Evolutionary conservation across 2,888 invertebrate species (phyloP).

Genomic region (Sarcophaga variegata): DNA sequence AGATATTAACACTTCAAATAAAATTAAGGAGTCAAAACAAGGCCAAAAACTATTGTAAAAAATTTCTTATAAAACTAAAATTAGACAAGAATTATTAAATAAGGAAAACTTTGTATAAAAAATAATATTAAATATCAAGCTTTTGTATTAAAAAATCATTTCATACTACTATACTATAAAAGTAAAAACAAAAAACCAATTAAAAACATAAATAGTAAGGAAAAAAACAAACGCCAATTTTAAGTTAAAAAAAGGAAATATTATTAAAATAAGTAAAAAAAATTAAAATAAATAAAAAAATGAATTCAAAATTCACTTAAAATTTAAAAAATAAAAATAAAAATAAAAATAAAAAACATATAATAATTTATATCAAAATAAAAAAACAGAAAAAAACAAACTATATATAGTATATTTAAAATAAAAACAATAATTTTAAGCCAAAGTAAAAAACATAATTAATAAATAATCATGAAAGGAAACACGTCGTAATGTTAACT

Average conservation of each 20-base stretch:
- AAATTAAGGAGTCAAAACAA: slow-evolving; percentile 37
- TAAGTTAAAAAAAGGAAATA: slow-evolving; percentile 52
- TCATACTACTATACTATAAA: slow-evolving; percentile 70
- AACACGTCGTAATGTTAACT: slow-evolving; percentile 80
- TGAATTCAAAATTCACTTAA: slow-evolving; percentile 67
- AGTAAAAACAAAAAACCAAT: slow-evolving; percentile 72
- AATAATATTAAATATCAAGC: slow-evolving; percentile 73
- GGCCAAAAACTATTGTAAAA: slow-evolving; percentile 74
- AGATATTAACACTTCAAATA: slow-evolving; percentile 44
- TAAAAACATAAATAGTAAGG: slow-evolving; percentile 71
- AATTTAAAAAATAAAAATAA: slow-evolving; percentile 23
- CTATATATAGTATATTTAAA: slow-evolving; percentile 54
- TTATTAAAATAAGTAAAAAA: slow-evolving; percentile 27
- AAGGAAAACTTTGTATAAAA: slow-evolving; percentile 58
- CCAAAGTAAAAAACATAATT: neutral
- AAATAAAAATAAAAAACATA: slow-evolving; percentile 19
- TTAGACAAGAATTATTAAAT: slow-evolving; percentile 21
- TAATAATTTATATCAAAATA: slow-evolving; percentile 31
- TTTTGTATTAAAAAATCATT: slow-evolving; percentile 78
- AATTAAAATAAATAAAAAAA: slow-evolving; percentile 41
- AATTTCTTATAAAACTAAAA: slow-evolving; percentile 48
- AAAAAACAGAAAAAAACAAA: slow-evolving; percentile 41
- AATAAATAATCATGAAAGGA: slow-evolving; percentile 52
- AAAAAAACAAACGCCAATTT: slow-evolving; percentile 77
- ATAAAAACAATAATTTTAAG: slow-evolving; percentile 56